Percentiles rank a stretch among this genome's conserved stretches.
These are phyloP conservation scores for Timema podura DNA, from an alignment of 2,888 invertebrate species.

Conservation along the genomic window DNA sequence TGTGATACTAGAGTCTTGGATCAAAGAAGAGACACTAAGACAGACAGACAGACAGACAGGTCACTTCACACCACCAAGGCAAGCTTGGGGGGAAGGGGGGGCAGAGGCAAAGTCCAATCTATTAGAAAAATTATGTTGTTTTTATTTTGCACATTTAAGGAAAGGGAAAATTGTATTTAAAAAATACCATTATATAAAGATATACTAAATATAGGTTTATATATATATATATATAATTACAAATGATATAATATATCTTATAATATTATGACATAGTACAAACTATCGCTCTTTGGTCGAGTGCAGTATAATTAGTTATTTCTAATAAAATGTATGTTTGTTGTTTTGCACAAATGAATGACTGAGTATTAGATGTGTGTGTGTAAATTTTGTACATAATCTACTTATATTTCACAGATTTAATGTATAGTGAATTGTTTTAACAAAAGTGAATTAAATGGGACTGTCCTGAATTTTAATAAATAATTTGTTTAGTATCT, in stretches of 20 bases:
- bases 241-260: conserved; percentile 21
- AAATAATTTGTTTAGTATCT: no score
- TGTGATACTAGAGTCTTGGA: no score
- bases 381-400: conserved; percentile 29
- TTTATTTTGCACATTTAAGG: conserved; percentile 19
- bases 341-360: conserved; percentile 20
- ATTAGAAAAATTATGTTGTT: not conserved
- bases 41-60: no score
- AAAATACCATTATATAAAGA: conserved; percentile 28
- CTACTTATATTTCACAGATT: no score
- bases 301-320: conserved; percentile 19
- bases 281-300: conserved; percentile 27
- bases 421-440: no score
- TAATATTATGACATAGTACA: conserved; percentile 31
- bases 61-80: no score
- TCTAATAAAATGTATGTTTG: conserved; percentile 17
- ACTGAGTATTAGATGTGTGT: not conserved
- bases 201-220: conserved; percentile 28
- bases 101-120: no score
- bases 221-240: conserved; percentile 27
- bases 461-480: no score
- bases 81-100: no score
- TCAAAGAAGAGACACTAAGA: no score
- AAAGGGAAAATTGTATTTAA: conserved; percentile 28
- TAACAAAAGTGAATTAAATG: no score